Base-by-base conservation (phyloP, 2,113 vertebrate species). In the Pongo abelii region DNA sequence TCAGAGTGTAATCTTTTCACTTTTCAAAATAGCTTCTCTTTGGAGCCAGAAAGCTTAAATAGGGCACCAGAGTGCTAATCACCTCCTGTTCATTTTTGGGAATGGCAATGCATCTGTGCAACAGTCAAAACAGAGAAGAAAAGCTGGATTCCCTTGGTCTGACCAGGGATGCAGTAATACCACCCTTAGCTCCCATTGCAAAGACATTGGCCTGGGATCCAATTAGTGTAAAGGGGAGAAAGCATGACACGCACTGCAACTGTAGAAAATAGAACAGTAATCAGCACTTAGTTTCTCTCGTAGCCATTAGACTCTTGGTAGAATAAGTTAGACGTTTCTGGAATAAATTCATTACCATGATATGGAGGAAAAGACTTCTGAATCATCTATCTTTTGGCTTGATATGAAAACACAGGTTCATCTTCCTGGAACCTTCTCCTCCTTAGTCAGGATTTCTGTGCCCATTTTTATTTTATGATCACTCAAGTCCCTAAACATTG, bases 21-120 rank as follows among this genome's bases (percentile, higher is more conserved):
- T 97, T 98, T 98, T 97, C 96, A 98, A 98, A 98, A 98, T 98
- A 98, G 96, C 97, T 96, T 93, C 83, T 98, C 81, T 98, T 95
- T 93, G 69, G 55, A 96, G 92, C 92, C 93, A 96, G 96, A 97
- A 95, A 95, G 67, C 91, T 93, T 98, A 98, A 98, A 97, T 97
- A 98, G 98, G 98, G 92, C 97, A 98, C 84, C 23, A 5, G 92
- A 96, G 95, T 97, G 97, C 91, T 97, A 97, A 97, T 96, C 94
- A 98, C 94, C 81, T 96, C 90, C 84, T 59, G 72, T 95, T 78
- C 10, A 0, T 70, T 52, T 89, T 61, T 86, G 84, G 86, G 84
- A 96, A 93, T 67, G 74, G 74, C 52, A 95, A 96, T 69, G 83
- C 61, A 94, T 93, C 48, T 89, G 79, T 96, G 93, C 74, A 93